Evolutionary conservation across 2,888 invertebrate genomes (phyloP).

Genomic region (Tipula unca): DNA sequence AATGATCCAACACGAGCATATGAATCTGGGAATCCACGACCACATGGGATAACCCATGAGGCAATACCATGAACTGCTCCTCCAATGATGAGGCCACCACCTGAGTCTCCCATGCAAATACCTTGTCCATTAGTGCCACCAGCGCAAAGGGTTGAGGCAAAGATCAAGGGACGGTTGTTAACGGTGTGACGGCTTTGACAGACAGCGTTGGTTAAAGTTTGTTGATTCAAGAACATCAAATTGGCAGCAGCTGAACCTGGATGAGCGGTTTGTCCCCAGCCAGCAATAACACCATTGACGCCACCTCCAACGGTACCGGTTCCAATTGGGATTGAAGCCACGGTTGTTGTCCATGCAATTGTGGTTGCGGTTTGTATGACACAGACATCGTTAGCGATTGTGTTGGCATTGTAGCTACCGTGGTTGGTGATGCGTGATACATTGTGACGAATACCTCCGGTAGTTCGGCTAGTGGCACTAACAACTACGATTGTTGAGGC

Average conservation of each 20-base stretch:
- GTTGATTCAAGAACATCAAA: constrained; percentile 18
- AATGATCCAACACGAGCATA: constrained; percentile 38
- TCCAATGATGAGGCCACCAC: constrained; percentile 37
- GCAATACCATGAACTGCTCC: constrained; percentile 37
- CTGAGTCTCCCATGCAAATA: constrained; percentile 37
- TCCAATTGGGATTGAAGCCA: constrained; percentile 19
- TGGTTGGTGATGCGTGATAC: constrained; percentile 21
- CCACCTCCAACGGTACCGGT: neutral
- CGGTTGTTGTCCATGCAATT: constrained; percentile 16
- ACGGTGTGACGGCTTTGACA: constrained; percentile 24
- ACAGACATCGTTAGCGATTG: constrained; percentile 22
- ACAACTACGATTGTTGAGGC: neutral
- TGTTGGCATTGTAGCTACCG: constrained; percentile 21
- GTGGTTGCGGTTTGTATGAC: constrained; percentile 19
- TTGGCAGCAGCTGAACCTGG: constrained; percentile 22
- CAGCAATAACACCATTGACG: constrained; percentile 19
- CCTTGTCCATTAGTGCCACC: constrained; percentile 26
- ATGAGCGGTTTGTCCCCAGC: constrained; percentile 24
- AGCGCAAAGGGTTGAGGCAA: constrained; percentile 21
- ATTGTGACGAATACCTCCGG: neutral
- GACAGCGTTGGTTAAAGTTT: constrained; percentile 22
- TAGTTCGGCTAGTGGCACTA: neutral
- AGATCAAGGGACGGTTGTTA: constrained; percentile 35
- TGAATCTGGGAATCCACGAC: constrained; percentile 38
- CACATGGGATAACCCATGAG: constrained; percentile 41